Base-by-base conservation (phyloP, 2,888 invertebrate genomes). In the Scaeva pyrastri region DNA sequence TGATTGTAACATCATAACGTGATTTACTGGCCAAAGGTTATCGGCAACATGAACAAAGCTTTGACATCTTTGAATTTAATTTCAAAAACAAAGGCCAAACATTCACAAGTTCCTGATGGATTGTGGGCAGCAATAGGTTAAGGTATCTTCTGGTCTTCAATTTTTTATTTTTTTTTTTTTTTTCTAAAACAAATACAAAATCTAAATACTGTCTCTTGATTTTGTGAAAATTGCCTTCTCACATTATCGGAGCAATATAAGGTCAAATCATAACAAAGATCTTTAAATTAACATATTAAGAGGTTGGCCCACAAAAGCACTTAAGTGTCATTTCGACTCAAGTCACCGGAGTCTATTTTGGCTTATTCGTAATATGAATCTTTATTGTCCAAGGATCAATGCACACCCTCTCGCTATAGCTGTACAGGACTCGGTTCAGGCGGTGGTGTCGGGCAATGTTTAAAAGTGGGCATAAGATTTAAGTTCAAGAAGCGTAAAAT, bases 401-500 rank as follows among this genome's bases (percentile, higher is more conserved):
- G 88, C 80, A 80, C 88, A 86, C 89, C 88, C 88, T 64, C 48
- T 31, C 31, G n/a, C n/a, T n/a, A n/a, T 31, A 8, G 52, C 52
- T n/a, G n/a, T n/a, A n/a, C n/a, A n/a, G n/a, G n/a, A 60, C 50
- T 73, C 73, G 26, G 56, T 60, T 64, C n/a, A 6, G 64, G 71
- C 23, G 58, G 64, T 19, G 70, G 70, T 21, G 41, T 39, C 5
- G 66, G 48, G 66, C 14, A 48, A 55, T 86, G 87, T 58, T n/a
- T 79, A 43, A 71, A 77, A 75, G 88, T 72, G 87, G 89, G 89
- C 90, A 89, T 90, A 90, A 90, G 90, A 91, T 90, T 90, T 89
- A 89, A 91, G 90, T 91, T 92, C 92, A 92, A 92, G 91, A 91
- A 91, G 91, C 92, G 91, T 90, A 90, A 91, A 92, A 91, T 92